Base-by-base conservation (phyloP, 2,888 invertebrate genomes). In the Microctonus brassicae region DNA sequence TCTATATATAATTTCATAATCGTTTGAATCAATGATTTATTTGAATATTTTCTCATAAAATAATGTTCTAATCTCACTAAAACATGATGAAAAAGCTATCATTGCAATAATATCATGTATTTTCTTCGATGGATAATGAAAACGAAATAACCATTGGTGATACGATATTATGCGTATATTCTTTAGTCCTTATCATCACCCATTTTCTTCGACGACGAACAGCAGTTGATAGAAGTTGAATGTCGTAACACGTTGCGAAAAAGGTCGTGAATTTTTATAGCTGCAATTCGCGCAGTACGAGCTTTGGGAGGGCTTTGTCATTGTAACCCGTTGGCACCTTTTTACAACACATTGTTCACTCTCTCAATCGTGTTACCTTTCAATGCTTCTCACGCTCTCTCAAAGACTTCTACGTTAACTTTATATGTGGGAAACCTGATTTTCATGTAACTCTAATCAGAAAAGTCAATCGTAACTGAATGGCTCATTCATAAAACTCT, bases 201-300 rank as follows among this genome's bases (percentile, higher is more conserved):
- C 42, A 58, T 17, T 58, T 24, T 60, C 58, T 70, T 22, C 52
- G 55, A 36, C 68, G 36, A 64, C 64, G 61, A 20, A 64, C 67
- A 61, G 52, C 34, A 58, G 47, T 63, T 70, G 42, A 68, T 68
- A 29, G 60, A 57, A 63, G 24, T 61, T 13, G 63, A 61, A 62
- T 63, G 63, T 39, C 13, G 60, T 53, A 57, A 63, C 60, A 47
- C 64, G 33, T 36, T 62, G 39, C 64, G 58, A 47, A 36, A 20
- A 65, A 64, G 67, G 71, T 75, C 75, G 75, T 78, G 77, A 77
- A 79, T 77, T 79, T 79, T 79, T 77, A 78, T 76, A 73, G 73
- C 70, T 72, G 70, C 73, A 74, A 72, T 72, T 70, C 63, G 75
- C 65, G 47, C 69, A 73, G 53, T 71, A 53, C 47, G 26, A 42